Base-by-base conservation (phyloP, 2,888 invertebrate species). In the Zaprionus bogoriensis region DNA sequence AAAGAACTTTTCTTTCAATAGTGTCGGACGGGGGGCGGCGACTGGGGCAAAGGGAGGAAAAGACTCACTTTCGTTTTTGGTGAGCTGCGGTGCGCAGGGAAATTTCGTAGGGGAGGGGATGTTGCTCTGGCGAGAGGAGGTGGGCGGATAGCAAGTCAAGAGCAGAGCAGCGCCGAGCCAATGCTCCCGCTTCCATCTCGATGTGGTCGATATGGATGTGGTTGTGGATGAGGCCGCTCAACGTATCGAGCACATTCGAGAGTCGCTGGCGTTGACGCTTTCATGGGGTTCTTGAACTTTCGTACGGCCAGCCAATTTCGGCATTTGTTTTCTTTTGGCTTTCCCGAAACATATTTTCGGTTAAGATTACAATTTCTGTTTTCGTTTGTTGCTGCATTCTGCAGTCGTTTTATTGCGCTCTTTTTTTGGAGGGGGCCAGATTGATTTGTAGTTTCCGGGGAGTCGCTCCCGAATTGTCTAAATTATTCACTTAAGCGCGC, bases 271-370 rank as follows among this genome's bases (percentile, higher is more conserved):
- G 78, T 64, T 78, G 83, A 67, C 44, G 67, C 53, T 70, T 81
- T 84, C 71, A 84, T 84, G 85, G 82, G 85, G 87, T 84, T 81
- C 87, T 87, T 81, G 80, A 81, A 81, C 80, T 81, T 81, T 87
- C 57, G 61, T 50, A 51, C 38, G 38, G 22, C 59, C 39, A 68
- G 77, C n/a, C n/a, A n/a, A 76, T 63, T 74, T 60, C 54, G 44
- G 42, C 63, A 22, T 59, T 74, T 76, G 66, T 71, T 86, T 72
- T 64, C 59, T 50, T 63, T 63, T 59, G 32, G 32, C 3, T 69
- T 58, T 53, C 44, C 44, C 32, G 38, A 73, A 48, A 27, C 22
- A 44, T 25, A 52, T 51, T 64, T 62, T 30, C 28, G 51, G 25
- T 52, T 7, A 60, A 63, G 65, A 62, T 76, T 58, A 66, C 10